These are phyloP conservation scores for Bufo gargarizans DNA, from an alignment of 2,113 vertebrate genomes.

Conservation along the genomic window DNA sequence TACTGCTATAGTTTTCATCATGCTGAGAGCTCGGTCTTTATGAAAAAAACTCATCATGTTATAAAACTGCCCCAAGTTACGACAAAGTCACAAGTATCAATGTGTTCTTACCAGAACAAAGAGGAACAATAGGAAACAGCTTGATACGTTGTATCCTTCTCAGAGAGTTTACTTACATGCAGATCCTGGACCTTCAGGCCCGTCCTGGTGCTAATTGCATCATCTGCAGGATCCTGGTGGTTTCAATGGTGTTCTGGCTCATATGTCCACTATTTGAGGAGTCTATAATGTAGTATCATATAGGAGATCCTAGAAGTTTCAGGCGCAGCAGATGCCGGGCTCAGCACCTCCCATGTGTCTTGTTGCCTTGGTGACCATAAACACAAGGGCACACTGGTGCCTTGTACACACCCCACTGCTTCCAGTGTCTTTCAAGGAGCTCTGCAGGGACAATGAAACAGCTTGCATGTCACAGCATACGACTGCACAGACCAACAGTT, in stretches of 20 bases:
- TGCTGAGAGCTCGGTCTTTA: background rate
- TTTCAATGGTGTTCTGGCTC: background rate
- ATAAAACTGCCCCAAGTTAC: background rate
- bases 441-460: conserved; percentile 4
- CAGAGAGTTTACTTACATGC: background rate
- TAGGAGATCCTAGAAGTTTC: conserved; percentile 7
- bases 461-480: background rate
- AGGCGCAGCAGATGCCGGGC: conserved; percentile 17
- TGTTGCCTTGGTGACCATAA: conserved; percentile 68
- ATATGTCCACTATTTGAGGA: background rate
- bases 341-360: conserved; percentile 39
- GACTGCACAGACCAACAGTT: background rate
- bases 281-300: background rate
- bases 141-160: conserved; percentile 1
- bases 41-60: too few relatives aligned
- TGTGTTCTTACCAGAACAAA: background rate
- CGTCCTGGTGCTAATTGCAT: background rate
- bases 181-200: too few relatives aligned
- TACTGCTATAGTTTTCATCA: background rate
- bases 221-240: too few relatives aligned
- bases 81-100: background rate
- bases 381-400: conserved; percentile 58
- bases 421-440: background rate
- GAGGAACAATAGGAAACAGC: background rate
- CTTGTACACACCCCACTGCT: conserved; percentile 27